Evolutionary conservation across 2,888 invertebrate genomes (phyloP).

Genomic region (Xanthorhoe spadicearia): DNA sequence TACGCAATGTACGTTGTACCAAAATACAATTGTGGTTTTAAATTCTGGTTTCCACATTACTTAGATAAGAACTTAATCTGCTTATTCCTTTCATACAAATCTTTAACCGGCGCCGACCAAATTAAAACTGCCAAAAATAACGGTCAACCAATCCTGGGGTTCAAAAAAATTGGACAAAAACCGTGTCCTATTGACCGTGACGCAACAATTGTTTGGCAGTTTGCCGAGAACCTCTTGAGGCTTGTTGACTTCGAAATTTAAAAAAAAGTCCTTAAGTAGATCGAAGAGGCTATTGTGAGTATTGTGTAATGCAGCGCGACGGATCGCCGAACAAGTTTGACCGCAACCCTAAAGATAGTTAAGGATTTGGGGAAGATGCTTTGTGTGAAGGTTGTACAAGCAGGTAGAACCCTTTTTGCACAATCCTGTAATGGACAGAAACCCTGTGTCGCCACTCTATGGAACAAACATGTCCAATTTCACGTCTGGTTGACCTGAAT

Average conservation of each 20-base stretch:
- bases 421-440: slow-evolving; percentile 76
- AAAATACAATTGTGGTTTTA: slow-evolving; percentile 11
- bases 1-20: neutral
- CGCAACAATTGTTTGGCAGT: slow-evolving; percentile 83
- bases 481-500: slow-evolving; percentile 76
- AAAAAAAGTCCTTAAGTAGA: slow-evolving; percentile 79
- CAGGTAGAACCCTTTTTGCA: slow-evolving; percentile 84
- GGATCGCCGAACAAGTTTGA: slow-evolving; percentile 59
- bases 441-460: slow-evolving; percentile 73
- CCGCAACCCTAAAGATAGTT: slow-evolving; percentile 10
- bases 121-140: slow-evolving; percentile 65
- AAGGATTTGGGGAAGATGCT: slow-evolving; percentile 18
- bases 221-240: slow-evolving; percentile 76
- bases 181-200: slow-evolving; percentile 81
- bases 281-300: slow-evolving; percentile 79
- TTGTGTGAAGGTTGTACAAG: slow-evolving; percentile 54
- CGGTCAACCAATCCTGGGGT: slow-evolving; percentile 52
- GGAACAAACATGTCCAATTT: slow-evolving; percentile 78
- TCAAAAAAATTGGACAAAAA: slow-evolving; percentile 69
- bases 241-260: slow-evolving; percentile 79
- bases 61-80: slow-evolving; percentile 53
- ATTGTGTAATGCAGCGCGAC: slow-evolving; percentile 81
- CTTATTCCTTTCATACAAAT: slow-evolving; percentile 54
- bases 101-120: slow-evolving; percentile 60
- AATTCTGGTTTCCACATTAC: slow-evolving; percentile 10